Evolutionary conservation across 1,140 invertebrate species (phyloP), one percentile per base, ranked within the genome.

Genomic region (Arctopsyche grandis): DNA sequence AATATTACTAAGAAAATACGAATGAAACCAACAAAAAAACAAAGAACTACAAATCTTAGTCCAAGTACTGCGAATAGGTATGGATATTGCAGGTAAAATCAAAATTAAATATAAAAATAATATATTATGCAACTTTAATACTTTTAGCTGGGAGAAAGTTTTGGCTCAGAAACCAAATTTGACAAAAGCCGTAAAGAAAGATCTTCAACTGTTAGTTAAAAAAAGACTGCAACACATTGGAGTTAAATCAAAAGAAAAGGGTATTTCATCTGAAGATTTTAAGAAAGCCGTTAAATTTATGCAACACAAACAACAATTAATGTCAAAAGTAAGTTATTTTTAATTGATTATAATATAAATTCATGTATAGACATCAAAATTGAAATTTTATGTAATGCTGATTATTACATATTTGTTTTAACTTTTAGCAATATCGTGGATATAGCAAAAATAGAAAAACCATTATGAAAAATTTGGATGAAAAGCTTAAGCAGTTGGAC

Each of bases 181-280:
- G 12, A 69, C 74, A 71, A 77, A 78, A 26, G 81, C 78, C 3
- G 75, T 82, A 14, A 79, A 78, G 38, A 69, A 44, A n/a, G 81
- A 82, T 26, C 29, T 82, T 26, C 46, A 24, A 16, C 26, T 79
- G 4, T 77, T 82, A 83, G 86, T 88, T 66, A 90, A 86, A 83
- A 88, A 83, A 78, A 89, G 83, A 79, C 79, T 92, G 79, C 85
- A 85, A 77, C 86, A 88, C 77, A 84, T 91, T 44, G 91, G 91
- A 44, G 86, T 91, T 9, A 90, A 91, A 84, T 89, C 90, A 5
- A 87, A 90, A 29, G 90, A 87, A 86, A 86, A 84, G 10, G 88
- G 88, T 69, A 85, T 91, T 82, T 86, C 89, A 0, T 83, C 84
- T 79, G 86, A 83, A 74, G 86, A 87, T 24, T 91, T 87, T 81